Evolutionary conservation across 37 sponge, comb jelly and placozoan species (phyloP).

Genomic region (Haliclona indistincta): DNA sequence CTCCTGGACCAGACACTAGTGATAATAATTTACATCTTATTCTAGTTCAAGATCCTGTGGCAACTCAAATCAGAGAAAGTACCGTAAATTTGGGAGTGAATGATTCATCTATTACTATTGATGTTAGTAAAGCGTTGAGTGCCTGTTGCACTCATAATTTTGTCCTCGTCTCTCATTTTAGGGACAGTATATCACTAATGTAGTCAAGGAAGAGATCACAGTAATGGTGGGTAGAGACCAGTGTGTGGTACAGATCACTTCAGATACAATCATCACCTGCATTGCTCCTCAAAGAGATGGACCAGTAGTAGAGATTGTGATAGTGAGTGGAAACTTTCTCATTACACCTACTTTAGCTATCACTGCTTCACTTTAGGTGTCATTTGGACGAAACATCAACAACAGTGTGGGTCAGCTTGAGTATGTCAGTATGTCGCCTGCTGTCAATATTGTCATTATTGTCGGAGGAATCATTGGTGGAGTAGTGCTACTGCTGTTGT

Average conservation of each 20-base stretch:
- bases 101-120: too few species aligned
- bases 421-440: background rate
- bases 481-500: background rate
- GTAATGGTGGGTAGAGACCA: constrained; percentile 30
- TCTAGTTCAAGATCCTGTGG: background rate
- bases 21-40: background rate
- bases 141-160: background rate
- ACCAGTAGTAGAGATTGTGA: too few species aligned
- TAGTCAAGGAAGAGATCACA: constrained; percentile 26
- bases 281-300: background rate
- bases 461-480: constrained; percentile 28
- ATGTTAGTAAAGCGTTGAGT: too few species aligned
- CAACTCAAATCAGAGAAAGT: too few species aligned
- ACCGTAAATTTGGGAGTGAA: too few species aligned
- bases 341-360: too few species aligned
- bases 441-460: constrained; percentile 1
- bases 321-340: too few species aligned
- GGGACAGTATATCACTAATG: constrained; percentile 37
- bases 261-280: background rate
- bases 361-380: too few species aligned
- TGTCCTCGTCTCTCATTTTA: constrained; percentile 3
- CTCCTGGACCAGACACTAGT: constrained; percentile 14
- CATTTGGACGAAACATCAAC: too few species aligned
- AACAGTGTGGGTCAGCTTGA: too few species aligned
- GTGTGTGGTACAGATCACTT: background rate